Base-by-base conservation (phyloP, 2,797 vertebrate genomes). In the Percopsis omiscomaycus region DNA sequence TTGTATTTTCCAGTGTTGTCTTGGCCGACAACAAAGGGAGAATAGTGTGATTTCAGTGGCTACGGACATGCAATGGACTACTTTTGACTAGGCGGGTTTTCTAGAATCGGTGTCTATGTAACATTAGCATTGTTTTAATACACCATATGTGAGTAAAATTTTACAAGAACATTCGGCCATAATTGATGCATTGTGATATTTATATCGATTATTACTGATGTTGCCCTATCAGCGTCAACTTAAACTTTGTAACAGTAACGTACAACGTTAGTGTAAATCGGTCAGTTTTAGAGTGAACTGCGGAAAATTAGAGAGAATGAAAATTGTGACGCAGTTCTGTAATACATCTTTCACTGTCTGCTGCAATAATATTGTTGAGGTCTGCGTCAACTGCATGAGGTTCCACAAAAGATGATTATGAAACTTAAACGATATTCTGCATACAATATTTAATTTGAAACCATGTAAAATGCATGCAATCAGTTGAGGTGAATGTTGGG, bases 261-360 rank as follows among this genome's bases (percentile, higher is more conserved):
- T 29, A 61, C 30, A 12, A 11, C 50, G 64, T 28, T 55, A 46
- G 37, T 60, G 72, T 70, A 84, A 86, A 84, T 83, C 59, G 74
- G 80, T 78, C 77, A 71, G 65, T 79, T 88, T 86, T 84, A 70
- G 74, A 82, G 65, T 66, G 83, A 88, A 71, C 86, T 90, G 89
- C 89, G 83, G 85, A 89, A 85, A 87, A 79, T 84, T 80, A 80
- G 67, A 87, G 79, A 87, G 89, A 88, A 81, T 75, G 89, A 89
- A 92, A 89, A 93, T 92, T 92, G 92, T 94, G 93, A 94, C 93
- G 93, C 93, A 94, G 93, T 94, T 94, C 79, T 85, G 80, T 91
- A 91, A 89, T 91, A 91, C 81, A 85, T 83, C 67, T 90, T 82
- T 78, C 69, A 66, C 65, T 85, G 80, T 72, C 59, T 74, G 77